A percentile compares a stretch with the other conserved stretches of the same genome.
These are phyloP conservation scores for Portunus trituberculatus DNA, from an alignment of 1,140 invertebrate species.

Conservation along the genomic window DNA sequence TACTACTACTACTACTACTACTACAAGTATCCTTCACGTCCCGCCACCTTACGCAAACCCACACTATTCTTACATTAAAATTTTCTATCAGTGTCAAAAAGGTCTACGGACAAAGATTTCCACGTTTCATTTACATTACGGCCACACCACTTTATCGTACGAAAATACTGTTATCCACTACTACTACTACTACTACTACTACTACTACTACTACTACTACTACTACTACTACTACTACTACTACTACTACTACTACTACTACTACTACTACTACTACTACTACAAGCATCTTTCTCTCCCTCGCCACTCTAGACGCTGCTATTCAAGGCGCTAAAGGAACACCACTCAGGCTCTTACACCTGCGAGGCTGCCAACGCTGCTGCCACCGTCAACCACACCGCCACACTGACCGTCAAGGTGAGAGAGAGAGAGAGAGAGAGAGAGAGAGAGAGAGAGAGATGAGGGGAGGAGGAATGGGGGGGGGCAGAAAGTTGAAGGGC, in stretches of 20 bases:
- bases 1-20: slow-evolving; percentile 20
- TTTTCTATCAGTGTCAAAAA: too few species aligned
- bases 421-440: slow-evolving; percentile 78
- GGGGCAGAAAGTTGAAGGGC: background rate
- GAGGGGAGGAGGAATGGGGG: background rate
- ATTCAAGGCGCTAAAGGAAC: slow-evolving; percentile 75
- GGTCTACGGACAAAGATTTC: too few species aligned
- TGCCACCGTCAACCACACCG: slow-evolving; percentile 77
- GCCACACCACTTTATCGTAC: too few species aligned
- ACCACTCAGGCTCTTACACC: slow-evolving; percentile 79
- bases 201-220: background rate
- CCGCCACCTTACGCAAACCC: too few species aligned
- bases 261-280: background rate
- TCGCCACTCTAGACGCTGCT: slow-evolving; percentile 74
- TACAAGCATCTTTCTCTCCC: background rate
- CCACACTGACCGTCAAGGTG: slow-evolving; percentile 82
- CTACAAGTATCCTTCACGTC: background rate
- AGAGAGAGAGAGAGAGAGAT: slow-evolving; percentile 34
- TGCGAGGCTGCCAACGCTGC: slow-evolving; percentile 78
- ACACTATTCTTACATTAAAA: too few species aligned
- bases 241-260: slow-evolving; percentile 6
- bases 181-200: background rate
- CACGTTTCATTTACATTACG: too few species aligned
- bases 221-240: slow-evolving; percentile 22
- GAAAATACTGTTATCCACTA: background rate